Conservation (phyloP, 2,113 vertebrate genomes). For the Callaeas wilsoni region DNA sequence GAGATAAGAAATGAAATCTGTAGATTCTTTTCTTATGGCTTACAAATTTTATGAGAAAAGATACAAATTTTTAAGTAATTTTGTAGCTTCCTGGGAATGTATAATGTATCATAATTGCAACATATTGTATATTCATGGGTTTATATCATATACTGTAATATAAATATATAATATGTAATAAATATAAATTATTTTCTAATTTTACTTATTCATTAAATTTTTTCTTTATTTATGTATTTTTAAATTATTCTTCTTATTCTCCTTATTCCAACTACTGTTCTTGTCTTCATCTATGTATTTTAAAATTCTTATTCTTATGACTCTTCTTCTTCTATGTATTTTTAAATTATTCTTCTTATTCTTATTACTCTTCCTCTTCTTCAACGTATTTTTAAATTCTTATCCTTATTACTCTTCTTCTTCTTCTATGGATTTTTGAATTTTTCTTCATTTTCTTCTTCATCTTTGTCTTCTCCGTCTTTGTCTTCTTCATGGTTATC, state of each 20-base stretch:
- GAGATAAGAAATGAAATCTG: background rate
- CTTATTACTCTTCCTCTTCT: too few species aligned
- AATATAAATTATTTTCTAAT: background rate
- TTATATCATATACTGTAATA: background rate
- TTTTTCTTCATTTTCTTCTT: background rate
- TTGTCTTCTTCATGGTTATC: background rate
- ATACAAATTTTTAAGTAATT: background rate
- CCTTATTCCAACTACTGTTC: background rate
- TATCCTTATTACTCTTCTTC: too few species aligned
- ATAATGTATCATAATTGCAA: background rate
- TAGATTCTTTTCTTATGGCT: background rate
- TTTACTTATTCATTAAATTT: background rate
- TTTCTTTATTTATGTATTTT: background rate
- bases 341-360: background rate
- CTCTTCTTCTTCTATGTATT: background rate
- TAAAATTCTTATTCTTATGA: background rate
- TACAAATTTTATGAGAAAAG: background rate
- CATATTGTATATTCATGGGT: background rate
- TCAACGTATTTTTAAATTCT: too few species aligned
- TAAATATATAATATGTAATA: background rate
- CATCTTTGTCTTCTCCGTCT: background rate
- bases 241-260: background rate
- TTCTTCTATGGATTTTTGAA: too few species aligned
- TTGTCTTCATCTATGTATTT: background rate
- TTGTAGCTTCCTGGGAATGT: background rate